Evolutionary conservation across 2,113 vertebrate genomes (phyloP), one percentile per base, ranked within the genome.

Genomic region (Xerus inauris): DNA sequence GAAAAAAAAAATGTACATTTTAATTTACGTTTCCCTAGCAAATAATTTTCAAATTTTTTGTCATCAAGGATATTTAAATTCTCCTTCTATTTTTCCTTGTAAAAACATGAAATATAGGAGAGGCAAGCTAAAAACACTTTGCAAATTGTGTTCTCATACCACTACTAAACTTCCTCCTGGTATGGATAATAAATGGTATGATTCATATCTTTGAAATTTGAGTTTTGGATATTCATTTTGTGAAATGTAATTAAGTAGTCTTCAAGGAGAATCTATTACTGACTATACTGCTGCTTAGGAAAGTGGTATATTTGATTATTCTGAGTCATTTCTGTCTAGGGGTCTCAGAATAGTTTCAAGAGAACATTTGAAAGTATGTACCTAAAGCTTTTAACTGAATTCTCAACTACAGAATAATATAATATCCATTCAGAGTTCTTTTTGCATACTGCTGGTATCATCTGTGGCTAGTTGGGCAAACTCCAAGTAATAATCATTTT

Each of bases 1-100:
- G 95, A 97, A 96, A 96, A 96, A 96, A 96, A 96, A 98, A 97
- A 86, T 97, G 40, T 79, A 85, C 84, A 62, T 95, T 94, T 96
- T 98, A 94, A 97, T 96, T 97, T 97, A 14, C 10, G 17, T 83
- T 62, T 96, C 85, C 85, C 95, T 89, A 95, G 57, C 12, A 86
- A 96, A 94, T 89, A 16, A 75, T 88, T 87, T 92, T 96, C 10
- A 72, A 71, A 45, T 28, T 82, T 94, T 85, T 95, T 45, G 71
- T 75, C 17, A 90, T 47, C 14, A 86, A 77, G 5, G 84, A 89
- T 73, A 91, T 67, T 72, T 67, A 91, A 92, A 84, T 47, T 57
- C 22, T 9, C 62, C 24, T 71, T 83, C 6, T 76, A 93, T 64
- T 93, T 83, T 73, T 85, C 54, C 67, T 72, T 45, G 12, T 77